phyloP scores from a whole-genome alignment of 2,888 invertebrate genomes.

The Thera britannica region DNA sequence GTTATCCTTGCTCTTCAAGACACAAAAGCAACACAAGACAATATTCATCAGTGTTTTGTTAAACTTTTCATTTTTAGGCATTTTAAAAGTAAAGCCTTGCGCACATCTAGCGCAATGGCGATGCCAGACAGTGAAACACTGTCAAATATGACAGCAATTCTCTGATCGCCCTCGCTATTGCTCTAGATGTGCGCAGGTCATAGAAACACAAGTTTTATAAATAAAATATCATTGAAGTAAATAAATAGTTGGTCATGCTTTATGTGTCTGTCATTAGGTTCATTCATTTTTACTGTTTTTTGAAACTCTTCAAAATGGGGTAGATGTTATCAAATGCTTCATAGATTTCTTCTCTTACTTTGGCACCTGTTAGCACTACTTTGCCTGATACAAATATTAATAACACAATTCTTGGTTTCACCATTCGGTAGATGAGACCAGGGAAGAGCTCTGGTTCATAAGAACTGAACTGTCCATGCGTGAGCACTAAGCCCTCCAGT shows the following conservation, averaged over 20 bases:
- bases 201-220: too few relatives aligned
- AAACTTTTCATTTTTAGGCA: too few relatives aligned
- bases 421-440: conserved; percentile 99
- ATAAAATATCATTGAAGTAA: not conserved
- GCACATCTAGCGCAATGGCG: too few relatives aligned
- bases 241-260: not conserved
- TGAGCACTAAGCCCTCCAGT: conserved; percentile 89
- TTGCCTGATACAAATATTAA: conserved; percentile 99
- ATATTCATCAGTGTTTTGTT: too few relatives aligned
- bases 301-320: conserved; percentile 97
- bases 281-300: conserved; percentile 87
- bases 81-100: too few relatives aligned
- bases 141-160: too few relatives aligned
- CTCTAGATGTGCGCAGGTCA: too few relatives aligned
- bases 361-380: conserved; percentile 98
- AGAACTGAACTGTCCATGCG: conserved; percentile 90
- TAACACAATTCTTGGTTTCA: conserved; percentile 97
- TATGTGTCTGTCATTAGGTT: not conserved
- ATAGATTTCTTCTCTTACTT: conserved; percentile 96
- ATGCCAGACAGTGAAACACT: too few relatives aligned
- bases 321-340: conserved; percentile 98
- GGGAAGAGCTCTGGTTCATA: conserved; percentile 99
- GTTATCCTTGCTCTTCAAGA: too few relatives aligned
- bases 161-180: too few relatives aligned
- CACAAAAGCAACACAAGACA: too few relatives aligned